Evolutionary conservation across 2,888 invertebrate genomes (phyloP), one percentile per base, ranked within the genome.

Genomic region (Nomada ruficornis): DNA sequence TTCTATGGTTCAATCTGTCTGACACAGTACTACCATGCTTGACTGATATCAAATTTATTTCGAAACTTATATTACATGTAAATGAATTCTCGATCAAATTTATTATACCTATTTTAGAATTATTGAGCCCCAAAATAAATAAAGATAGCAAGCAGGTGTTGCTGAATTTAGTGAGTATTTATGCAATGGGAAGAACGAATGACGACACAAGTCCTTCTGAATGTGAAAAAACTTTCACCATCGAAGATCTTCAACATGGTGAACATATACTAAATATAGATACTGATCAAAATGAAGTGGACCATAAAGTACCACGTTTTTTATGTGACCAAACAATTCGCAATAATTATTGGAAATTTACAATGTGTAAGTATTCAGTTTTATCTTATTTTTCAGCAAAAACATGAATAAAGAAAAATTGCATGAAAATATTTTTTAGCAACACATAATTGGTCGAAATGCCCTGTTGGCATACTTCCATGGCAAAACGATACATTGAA

Each of bases 391-490:
- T 9, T 13, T 54, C 44, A 36, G 23, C 13, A 23, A 70, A 62
- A 36, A 20, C 11, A 57, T 69, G 26, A 18, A 60, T 0, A 1
- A 67, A 57, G 50, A 9, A 23, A 63, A n/a, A 55, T 74, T 1
- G 72, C 15, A 15, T n/a, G 9, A 52, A 26, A 52, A 55, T 44
- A 18, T 50, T 90, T 94, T 78, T 80, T 78, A 88, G 91, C 89
- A 64, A 83, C 89, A 71, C 71, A 90, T 72, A 89, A 93, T 76
- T 96, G 95, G 95, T 87, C 91, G 42, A 85, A 85, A 57, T 95
- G 94, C 88, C 95, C 95, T 18, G 94, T 95, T 88, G 96, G 96
- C 26, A 86, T 94, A 79, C 83, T 95, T 42, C 95, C 95, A 13
- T 94, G 94, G 94, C 94, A 95, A 83, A 76, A 89, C 1, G 89